phyloP scores from a whole-genome alignment of 2,113 vertebrate genomes.

The Steatornis caripensis region DNA sequence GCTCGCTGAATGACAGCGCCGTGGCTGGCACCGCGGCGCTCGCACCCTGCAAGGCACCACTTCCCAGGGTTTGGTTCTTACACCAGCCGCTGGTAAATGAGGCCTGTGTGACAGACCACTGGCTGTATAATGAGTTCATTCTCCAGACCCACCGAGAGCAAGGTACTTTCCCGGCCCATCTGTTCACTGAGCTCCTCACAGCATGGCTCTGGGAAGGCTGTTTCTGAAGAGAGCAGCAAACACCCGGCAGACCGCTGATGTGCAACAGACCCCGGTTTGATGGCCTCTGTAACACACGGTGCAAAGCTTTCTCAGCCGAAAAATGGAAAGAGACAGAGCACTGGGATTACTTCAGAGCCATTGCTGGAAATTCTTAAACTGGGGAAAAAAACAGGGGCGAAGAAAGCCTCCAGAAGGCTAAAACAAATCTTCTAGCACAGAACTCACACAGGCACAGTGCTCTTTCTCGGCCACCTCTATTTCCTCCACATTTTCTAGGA shows the following conservation, averaged over 20 bases:
- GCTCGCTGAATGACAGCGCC: rapidly evolving
- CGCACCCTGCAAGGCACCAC: neutral
- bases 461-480: neutral
- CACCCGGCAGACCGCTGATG: neutral
- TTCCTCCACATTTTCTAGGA: neutral
- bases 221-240: neutral
- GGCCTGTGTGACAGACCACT: neutral
- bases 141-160: neutral
- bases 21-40: rapidly evolving
- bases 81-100: neutral
- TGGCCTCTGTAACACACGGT: neutral
- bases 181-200: neutral
- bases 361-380: neutral
- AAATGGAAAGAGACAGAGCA: neutral
- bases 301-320: neutral
- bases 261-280: neutral
- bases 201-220: neutral
- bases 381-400: neutral
- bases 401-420: neutral
- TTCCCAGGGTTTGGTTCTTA: neutral
- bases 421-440: neutral
- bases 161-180: conserved; percentile 25
- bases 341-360: neutral
- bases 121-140: conserved; percentile 36
- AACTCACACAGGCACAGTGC: rapidly evolving